Evolutionary conservation across 2,888 invertebrate genomes (phyloP), one percentile per base, ranked within the genome.

Genomic region (Eubasilissa splendida): DNA sequence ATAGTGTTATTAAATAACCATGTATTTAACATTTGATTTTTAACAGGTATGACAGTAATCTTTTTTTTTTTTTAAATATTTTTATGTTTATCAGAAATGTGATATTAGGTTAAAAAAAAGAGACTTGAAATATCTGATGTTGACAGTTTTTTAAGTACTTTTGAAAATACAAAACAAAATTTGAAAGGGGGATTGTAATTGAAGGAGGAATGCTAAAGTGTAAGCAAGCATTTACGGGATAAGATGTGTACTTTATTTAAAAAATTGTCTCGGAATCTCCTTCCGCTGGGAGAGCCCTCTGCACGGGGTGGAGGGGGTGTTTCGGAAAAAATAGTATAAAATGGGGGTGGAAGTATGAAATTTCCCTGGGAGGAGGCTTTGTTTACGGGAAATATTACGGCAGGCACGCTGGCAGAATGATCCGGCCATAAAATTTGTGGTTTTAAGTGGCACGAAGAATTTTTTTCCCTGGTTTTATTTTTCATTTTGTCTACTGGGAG

Each of bases 341-440:
- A 63, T 71, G 14, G 22, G 56, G 56, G 5, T 31, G 54, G 54
- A 71, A 54, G 56, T 71, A 71, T 71, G 71, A 71, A 54, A 54
- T 71, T 71, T 54, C 14, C 71, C 56, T 7, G 42, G 54, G 31
- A 71, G 31, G 10, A 71, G 54, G 71, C 71, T 71, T 71, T 71
- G 71, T 71, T 71, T 71, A 71, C 54, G 54, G 8, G 33, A 71
- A 71, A 71, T 71, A 71, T 71, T 71, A 71, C 31, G 71, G 42
- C 33, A 54, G 71, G 22, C 54, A 14, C 56, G 50, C 68, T 68
- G 53, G 54, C 56, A 71, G 71, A 54, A 54, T 71, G 71, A 71
- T 71, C 71, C 71, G 71, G 71, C 14, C 53, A 71, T 71, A 71
- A 71, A 71, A 53, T 54, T 31, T 22, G 54, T 33, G 54, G 71